Conservation (phyloP, 1,140 invertebrate genomes). For the Drosophila ananassae region DNA sequence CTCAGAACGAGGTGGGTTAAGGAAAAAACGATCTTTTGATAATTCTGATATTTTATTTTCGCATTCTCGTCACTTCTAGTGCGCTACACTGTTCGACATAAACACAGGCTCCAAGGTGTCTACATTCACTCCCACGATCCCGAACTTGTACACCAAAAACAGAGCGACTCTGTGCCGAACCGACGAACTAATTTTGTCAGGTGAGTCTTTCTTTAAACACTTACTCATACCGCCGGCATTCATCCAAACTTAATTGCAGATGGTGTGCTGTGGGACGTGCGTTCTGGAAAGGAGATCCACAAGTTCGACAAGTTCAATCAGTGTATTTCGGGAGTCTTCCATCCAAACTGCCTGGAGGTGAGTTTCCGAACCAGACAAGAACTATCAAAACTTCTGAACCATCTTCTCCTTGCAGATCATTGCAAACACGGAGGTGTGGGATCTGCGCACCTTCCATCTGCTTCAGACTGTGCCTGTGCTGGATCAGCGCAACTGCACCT, state of each 20-base stretch:
- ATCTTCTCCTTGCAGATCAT: slow-evolving; percentile 85
- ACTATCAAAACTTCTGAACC: not conserved
- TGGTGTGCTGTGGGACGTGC: slow-evolving; percentile 98
- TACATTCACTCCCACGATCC: slow-evolving; percentile 91
- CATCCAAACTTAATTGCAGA: slow-evolving; percentile 85
- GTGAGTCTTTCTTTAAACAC: slow-evolving; percentile 60
- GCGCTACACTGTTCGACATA: slow-evolving; percentile 93
- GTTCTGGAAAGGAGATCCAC: slow-evolving; percentile 93
- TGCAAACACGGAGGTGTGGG: slow-evolving; percentile 97
- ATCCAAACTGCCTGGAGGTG: slow-evolving; percentile 97
- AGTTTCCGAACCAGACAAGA: slow-evolving; percentile 32
- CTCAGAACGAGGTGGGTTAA: slow-evolving; percentile 89
- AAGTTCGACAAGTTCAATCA: slow-evolving; percentile 99
- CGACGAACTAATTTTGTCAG: slow-evolving; percentile 95
- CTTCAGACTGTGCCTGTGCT: slow-evolving; percentile 96
- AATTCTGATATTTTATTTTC: slow-evolving; percentile 21
- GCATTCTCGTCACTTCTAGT: slow-evolving; percentile 84
- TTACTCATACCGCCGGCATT: not conserved
- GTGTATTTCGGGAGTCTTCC: slow-evolving; percentile 97
- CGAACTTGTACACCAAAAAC: slow-evolving; percentile 97
- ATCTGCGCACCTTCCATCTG: slow-evolving; percentile 96
- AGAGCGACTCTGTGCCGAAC: slow-evolving; percentile 96
- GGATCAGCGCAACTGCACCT: slow-evolving; percentile 93
- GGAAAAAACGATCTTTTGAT: not conserved
- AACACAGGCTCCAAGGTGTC: slow-evolving; percentile 90